Conservation (phyloP, 2,888 invertebrate genomes). For the Drosophila mercatorum region DNA sequence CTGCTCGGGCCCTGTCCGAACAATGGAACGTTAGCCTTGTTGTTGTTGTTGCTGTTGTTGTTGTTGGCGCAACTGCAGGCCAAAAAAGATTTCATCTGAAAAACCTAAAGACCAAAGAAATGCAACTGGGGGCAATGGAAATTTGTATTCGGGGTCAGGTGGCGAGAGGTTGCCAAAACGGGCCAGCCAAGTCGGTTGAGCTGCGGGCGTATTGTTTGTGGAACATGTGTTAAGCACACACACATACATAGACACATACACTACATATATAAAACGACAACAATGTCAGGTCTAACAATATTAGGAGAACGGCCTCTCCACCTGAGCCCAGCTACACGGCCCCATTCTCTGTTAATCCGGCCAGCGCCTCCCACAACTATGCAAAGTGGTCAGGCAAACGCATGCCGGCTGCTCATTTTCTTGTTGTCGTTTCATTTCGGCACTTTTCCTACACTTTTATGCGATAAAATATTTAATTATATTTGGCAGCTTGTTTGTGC, state of each 20-base stretch:
- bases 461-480: slow-evolving; percentile 81
- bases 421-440: slow-evolving; percentile 77
- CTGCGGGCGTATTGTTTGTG: slow-evolving; percentile 77
- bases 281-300: slow-evolving; percentile 75
- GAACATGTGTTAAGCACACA: slow-evolving; percentile 66
- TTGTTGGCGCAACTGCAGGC: slow-evolving; percentile 56
- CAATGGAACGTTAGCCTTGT: slow-evolving; percentile 43
- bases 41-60: slow-evolving; percentile 40
- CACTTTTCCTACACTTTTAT: slow-evolving; percentile 73
- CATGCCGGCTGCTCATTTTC: slow-evolving; percentile 75
- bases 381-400: slow-evolving; percentile 57
- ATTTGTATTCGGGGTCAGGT: slow-evolving; percentile 24
- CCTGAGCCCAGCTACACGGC: slow-evolving; percentile 43
- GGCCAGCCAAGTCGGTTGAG: slow-evolving; percentile 36
- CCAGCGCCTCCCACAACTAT: slow-evolving; percentile 8
- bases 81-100: slow-evolving; percentile 75
- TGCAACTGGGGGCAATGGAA: slow-evolving; percentile 59
- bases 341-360: slow-evolving; percentile 11
- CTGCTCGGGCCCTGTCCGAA: slow-evolving; percentile 41
- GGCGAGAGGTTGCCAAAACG: slow-evolving; percentile 5
- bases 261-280: slow-evolving; percentile 49
- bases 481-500: slow-evolving; percentile 77
- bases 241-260: slow-evolving; percentile 21
- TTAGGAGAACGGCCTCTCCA: slow-evolving; percentile 60
- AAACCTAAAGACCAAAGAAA: slow-evolving; percentile 75